These are phyloP conservation scores for Bicyclus anynana DNA, from an alignment of 1,140 invertebrate genomes.

Conservation along the genomic window DNA sequence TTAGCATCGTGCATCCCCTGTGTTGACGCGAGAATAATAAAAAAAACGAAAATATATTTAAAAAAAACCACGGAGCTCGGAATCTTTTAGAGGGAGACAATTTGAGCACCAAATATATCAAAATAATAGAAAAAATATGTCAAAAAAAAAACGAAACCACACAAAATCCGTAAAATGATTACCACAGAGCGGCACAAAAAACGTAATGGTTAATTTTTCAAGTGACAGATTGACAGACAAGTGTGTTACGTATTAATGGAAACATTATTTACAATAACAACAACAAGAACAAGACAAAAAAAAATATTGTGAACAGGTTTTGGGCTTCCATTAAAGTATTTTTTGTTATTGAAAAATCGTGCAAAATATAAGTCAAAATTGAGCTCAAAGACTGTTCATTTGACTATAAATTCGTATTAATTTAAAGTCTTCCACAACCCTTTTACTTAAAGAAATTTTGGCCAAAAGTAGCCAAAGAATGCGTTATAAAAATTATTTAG, in stretches of 20 bases:
- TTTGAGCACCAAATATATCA: slow-evolving; percentile 54
- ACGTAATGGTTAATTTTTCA: slow-evolving; percentile 51
- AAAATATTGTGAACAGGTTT: slow-evolving; percentile 28
- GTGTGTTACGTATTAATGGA: slow-evolving; percentile 50
- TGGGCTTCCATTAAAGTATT: slow-evolving; percentile 25
- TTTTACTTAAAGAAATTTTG: slow-evolving; percentile 37
- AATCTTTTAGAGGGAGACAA: slow-evolving; percentile 68
- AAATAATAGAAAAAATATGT: slow-evolving; percentile 19
- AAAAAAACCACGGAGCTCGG: slow-evolving; percentile 55
- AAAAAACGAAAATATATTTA: slow-evolving; percentile 40
- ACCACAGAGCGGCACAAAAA: slow-evolving; percentile 44
- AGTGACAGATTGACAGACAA: slow-evolving; percentile 54
- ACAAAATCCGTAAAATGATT: slow-evolving; percentile 40
- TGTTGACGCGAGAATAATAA: slow-evolving; percentile 65
- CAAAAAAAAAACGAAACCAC: slow-evolving; percentile 49
- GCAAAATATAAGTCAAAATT: slow-evolving; percentile 12
- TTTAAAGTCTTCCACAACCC: slow-evolving; percentile 66
- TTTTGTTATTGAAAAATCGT: slow-evolving; percentile 20
- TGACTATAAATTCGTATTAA: too few species aligned
- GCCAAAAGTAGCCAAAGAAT: neutral
- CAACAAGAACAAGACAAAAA: slow-evolving; percentile 2
- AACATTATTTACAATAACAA: slow-evolving; percentile 55
- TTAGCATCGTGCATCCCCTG: slow-evolving; percentile 75
- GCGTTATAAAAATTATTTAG: neutral
- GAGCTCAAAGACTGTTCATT: slow-evolving; percentile 38